phyloP scores from a whole-genome alignment of 1,140 invertebrate species.

The Dendroctonus ponderosae region DNA sequence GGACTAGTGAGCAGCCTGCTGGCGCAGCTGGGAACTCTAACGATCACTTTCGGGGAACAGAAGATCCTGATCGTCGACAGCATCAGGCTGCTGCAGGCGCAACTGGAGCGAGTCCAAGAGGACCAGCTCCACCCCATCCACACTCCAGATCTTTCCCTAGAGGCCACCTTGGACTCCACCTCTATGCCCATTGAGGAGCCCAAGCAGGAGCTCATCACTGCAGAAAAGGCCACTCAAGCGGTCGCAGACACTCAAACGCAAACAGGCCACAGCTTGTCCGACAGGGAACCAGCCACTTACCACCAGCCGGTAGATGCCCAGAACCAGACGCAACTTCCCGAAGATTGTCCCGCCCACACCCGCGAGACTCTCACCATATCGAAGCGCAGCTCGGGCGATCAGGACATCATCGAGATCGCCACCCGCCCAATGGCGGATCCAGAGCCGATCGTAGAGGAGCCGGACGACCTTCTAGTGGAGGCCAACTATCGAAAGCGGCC shows the following conservation, averaged over 20 bases:
- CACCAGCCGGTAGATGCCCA: conserved; percentile 57
- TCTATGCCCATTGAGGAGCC: conserved; percentile 62
- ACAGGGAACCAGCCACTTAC: conserved; percentile 45
- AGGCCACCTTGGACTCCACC: conserved; percentile 60
- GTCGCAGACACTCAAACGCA: conserved; percentile 55
- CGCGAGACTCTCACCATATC: conserved; percentile 71
- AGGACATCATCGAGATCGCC: conserved; percentile 76
- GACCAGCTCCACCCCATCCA: conserved; percentile 36
- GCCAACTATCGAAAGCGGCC: conserved; percentile 65
- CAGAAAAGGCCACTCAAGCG: conserved; percentile 36
- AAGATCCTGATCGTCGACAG: conserved; percentile 57
- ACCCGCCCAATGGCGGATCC: conserved; percentile 60
- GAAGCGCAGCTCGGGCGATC: conserved; percentile 64
- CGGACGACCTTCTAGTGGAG: conserved; percentile 66
- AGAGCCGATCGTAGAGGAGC: conserved; percentile 52
- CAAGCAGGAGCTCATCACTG: conserved; percentile 37
- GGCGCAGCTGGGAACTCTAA: conserved; percentile 58
- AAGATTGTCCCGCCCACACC: conserved; percentile 44
- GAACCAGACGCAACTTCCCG: conserved; percentile 60
- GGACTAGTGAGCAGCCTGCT: conserved; percentile 56
- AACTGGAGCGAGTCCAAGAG: conserved; percentile 48
- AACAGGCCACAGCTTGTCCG: conserved; percentile 57
- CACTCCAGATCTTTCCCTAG: conserved; percentile 50
- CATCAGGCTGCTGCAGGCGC: conserved; percentile 55
- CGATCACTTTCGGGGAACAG: conserved; percentile 57